Base-by-base conservation (phyloP, 30 jellyfish, hydroid and myxozoan species). In the Cassiopea andromeda region DNA sequence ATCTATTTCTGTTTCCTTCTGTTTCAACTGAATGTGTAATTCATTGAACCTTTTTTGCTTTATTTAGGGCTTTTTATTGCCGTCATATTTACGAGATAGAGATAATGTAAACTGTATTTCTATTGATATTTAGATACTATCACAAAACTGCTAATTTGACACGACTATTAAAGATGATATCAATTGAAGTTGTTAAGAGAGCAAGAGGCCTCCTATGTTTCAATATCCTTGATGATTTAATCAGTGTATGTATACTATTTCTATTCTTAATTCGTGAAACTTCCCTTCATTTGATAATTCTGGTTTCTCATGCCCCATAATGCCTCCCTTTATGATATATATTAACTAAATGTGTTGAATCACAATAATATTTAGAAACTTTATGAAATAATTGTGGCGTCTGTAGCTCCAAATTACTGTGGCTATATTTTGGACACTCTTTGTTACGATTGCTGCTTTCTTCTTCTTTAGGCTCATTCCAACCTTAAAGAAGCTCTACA, bases 401-500 rank as follows among this genome's bases (percentile, higher is more conserved):
- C n/a, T n/a, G n/a, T n/a, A n/a, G n/a, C n/a, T 75, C 60, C 7
- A 4, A 4, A n/a, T 6, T 45, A 18, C 6, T 46, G 10, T 18
- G 54, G 7, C 6, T 7, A 4, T 44, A n/a, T n/a, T 16, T 27
- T 68, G 6, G 6, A 43, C 47, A 6, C 77, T 3, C 7, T 9
- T 38, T 6, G 85, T 44, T 48, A 15, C 9, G 77, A 14, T 14
- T 17, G n/a, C 19, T 17, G 15, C n/a, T n/a, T n/a, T 85, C n/a
- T 85, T 44, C 16, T 77, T 8, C 85, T 78, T 43, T 58, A 92
- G 98, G 91, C 96, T 10, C 91, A 92, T 59, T 70, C 87, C 9
- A 77, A 74, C 61, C 91, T 92, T 81, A 87, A 83, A 74, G 93
- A 92, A 78, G 91, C 93, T 66, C 74, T 92, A 84, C 93, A 82